A percentile compares a stretch with the other conserved stretches of the same genome.
Conservation (phyloP, 2,888 invertebrate genomes). For the Cyaniris semiargus region DNA sequence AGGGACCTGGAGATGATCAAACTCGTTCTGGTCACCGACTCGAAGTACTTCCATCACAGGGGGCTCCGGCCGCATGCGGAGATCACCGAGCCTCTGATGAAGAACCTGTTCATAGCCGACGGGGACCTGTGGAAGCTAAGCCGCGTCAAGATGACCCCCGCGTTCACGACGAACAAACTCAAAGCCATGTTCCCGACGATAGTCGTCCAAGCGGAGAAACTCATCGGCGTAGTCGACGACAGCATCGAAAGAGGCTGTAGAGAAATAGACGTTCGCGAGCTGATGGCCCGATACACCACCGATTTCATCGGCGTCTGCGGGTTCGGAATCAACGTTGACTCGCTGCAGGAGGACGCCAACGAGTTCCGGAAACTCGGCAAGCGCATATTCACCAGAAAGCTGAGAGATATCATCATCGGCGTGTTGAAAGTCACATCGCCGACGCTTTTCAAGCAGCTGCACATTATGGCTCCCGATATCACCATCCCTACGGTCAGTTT, state of each 20-base stretch:
- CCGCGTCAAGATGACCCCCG: slow-evolving; percentile 58
- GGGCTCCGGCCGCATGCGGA: slow-evolving; percentile 50
- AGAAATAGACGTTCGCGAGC: slow-evolving; percentile 56
- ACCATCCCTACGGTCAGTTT: slow-evolving; percentile 47
- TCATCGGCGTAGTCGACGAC: slow-evolving; percentile 1
- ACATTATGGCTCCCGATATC: slow-evolving; percentile 41
- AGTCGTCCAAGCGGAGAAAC: slow-evolving; percentile 2
- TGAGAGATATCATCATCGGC: slow-evolving; percentile 54
- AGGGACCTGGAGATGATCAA: slow-evolving; percentile 55
- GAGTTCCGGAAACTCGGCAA: slow-evolving; percentile 65
- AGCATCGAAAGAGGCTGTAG: background rate
- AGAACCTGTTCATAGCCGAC: slow-evolving; percentile 55
- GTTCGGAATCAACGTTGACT: slow-evolving; percentile 67
- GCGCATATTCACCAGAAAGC: slow-evolving; percentile 60
- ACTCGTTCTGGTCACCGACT: slow-evolving; percentile 53
- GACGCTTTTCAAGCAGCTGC: slow-evolving; percentile 45
- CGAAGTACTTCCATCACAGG: slow-evolving; percentile 54
- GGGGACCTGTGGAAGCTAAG: slow-evolving; percentile 61
- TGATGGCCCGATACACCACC: slow-evolving; percentile 71
- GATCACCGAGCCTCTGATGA: slow-evolving; percentile 49
- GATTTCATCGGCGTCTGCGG: slow-evolving; percentile 71
- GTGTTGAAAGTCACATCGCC: slow-evolving; percentile 53
- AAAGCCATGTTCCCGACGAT: slow-evolving; percentile 60
- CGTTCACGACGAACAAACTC: slow-evolving; percentile 45
- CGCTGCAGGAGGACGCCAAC: slow-evolving; percentile 62